Conservation (phyloP, 2,797 vertebrate genomes). For the Lacerta viridis region DNA sequence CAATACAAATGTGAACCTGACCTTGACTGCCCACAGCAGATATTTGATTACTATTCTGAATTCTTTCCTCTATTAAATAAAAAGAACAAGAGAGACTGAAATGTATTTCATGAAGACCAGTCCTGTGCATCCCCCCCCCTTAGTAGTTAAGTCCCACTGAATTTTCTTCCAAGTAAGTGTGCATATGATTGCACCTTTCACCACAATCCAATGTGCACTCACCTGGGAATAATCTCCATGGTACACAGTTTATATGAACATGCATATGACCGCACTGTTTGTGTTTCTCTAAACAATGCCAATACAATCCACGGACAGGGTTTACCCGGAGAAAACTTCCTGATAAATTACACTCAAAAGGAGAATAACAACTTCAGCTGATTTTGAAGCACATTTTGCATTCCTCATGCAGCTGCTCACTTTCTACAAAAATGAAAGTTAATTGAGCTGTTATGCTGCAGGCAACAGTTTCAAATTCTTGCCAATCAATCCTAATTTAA, state of each 20-base stretch:
- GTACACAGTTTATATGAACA: neutral
- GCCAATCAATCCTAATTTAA: constrained; percentile 8
- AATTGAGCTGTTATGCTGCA: constrained; percentile 2
- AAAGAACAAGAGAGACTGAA: neutral
- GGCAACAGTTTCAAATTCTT: constrained; percentile 15
- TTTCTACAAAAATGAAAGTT: neutral
- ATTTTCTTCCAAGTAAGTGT: neutral
- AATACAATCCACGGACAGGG: neutral
- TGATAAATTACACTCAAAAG: neutral
- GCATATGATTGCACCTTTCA: neutral
- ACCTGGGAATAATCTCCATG: neutral
- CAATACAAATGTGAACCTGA: neutral
- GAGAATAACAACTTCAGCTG: neutral
- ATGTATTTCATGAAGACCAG: neutral
- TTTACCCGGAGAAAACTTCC: neutral
- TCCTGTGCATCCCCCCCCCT: neutral
- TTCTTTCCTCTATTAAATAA: neutral
- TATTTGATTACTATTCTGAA: neutral
- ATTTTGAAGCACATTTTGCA: neutral
- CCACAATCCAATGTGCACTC: too few relatives aligned
- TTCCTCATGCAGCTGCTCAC: neutral
- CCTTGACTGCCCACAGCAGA: neutral
- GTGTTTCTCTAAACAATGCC: neutral
- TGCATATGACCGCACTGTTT: neutral
- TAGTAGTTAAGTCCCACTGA: neutral